Evolutionary conservation across 2,113 vertebrate genomes (phyloP).

Genomic region (Alethe castanea): DNA sequence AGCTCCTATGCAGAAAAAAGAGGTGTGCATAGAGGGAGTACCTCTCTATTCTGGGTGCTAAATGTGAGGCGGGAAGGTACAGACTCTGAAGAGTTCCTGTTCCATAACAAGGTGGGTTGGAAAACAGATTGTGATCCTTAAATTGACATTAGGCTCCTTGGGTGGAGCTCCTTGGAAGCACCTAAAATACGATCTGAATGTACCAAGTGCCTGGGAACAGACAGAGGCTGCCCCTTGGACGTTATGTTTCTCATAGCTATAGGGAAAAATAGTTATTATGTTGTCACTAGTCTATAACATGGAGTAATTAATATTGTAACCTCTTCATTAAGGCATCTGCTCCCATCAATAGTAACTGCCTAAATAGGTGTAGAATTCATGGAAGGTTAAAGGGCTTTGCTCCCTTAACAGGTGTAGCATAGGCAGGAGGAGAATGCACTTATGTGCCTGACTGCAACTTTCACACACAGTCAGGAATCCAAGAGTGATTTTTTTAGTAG

Average conservation of each 20-base stretch:
- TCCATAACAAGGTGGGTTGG: neutral
- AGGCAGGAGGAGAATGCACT: neutral
- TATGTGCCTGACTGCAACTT: accelerated
- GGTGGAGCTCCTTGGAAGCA: neutral
- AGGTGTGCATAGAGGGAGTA: neutral
- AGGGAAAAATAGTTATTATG: neutral
- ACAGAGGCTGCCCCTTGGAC: neutral
- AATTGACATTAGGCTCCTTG: neutral
- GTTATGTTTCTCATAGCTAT: neutral
- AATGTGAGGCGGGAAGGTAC: neutral
- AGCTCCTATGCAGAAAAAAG: neutral
- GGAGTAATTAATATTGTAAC: neutral
- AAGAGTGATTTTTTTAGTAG: neutral
- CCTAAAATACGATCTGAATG: neutral
- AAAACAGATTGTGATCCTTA: neutral
- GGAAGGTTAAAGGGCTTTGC: neutral
- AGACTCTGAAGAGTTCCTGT: neutral
- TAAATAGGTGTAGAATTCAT: neutral
- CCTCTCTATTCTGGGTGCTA: neutral
- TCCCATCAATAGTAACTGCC: neutral
- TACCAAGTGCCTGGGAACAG: neutral
- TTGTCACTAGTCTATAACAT: neutral
- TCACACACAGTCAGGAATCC: neutral
- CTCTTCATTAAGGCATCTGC: neutral
- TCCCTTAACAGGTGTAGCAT: neutral